Conservation (phyloP, 2,797 vertebrate species). For the Sebastes alutus region DNA sequence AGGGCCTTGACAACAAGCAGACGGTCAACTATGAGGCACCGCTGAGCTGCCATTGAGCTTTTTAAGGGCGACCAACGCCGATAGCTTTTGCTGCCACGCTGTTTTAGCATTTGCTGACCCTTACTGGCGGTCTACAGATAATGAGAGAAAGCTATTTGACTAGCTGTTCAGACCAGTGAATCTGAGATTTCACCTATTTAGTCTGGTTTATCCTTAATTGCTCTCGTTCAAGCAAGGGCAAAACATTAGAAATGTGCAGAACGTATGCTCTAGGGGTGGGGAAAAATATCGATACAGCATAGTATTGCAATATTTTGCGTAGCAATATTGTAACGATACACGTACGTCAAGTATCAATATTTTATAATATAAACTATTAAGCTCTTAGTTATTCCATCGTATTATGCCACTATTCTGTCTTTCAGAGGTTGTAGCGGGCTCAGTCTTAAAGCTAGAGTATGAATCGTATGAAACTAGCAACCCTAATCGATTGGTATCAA, state of each 20-base stretch:
- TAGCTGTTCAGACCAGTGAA: neutral
- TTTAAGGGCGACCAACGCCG: neutral
- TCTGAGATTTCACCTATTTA: neutral
- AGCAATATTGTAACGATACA: too few species aligned
- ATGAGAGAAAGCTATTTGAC: neutral
- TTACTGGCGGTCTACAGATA: neutral
- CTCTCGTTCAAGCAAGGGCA: neutral
- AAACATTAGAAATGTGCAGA: neutral
- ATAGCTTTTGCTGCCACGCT: neutral
- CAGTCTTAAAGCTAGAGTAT: too few species aligned
- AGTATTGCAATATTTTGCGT: too few species aligned
- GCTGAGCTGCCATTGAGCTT: neutral
- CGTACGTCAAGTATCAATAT: too few species aligned
- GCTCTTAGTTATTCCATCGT: too few species aligned
- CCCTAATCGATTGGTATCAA: neutral
- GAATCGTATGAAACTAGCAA: too few species aligned
- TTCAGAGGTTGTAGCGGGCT: too few species aligned
- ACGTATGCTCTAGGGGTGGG: neutral
- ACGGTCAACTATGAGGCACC: neutral
- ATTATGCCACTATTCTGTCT: too few species aligned
- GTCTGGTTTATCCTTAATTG: neutral
- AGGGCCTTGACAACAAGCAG: neutral
- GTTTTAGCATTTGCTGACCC: neutral
- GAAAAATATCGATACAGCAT: rapidly evolving
- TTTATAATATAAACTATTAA: too few species aligned